Evolutionary conservation across 1,140 invertebrate genomes (phyloP).

Genomic region (Vanessa atalanta): DNA sequence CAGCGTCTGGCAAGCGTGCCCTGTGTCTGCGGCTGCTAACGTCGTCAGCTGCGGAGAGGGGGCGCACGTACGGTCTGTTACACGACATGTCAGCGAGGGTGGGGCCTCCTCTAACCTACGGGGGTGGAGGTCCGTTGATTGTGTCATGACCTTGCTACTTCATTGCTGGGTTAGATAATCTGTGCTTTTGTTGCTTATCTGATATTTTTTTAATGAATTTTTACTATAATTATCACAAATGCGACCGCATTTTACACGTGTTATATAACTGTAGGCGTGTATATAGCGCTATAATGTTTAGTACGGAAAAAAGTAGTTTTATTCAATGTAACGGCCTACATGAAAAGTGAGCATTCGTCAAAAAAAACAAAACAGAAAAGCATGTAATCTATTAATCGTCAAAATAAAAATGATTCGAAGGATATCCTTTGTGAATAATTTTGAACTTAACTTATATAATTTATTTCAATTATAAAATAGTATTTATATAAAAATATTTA

Average conservation of each 20-base stretch:
- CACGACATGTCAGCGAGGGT: conserved; percentile 73
- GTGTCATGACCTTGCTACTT: conserved; percentile 61
- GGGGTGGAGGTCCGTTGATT: conserved; percentile 66
- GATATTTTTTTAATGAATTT: not conserved
- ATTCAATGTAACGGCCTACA: no score
- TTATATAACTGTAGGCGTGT: no score
- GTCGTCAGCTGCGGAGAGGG: conserved; percentile 63
- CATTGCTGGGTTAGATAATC: conserved; percentile 43
- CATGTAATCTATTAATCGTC: no score
- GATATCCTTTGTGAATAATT: no score
- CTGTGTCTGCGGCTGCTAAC: conserved; percentile 76
- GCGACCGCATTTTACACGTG: not conserved
- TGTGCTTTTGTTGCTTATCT: not conserved
- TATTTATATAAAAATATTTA: not conserved
- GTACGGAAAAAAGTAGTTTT: no score
- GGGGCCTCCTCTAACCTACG: conserved; percentile 56
- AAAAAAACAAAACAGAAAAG: no score
- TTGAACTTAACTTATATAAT: no score
- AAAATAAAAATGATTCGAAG: no score
- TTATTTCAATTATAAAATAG: no score
- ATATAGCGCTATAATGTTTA: no score
- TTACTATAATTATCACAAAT: no score
- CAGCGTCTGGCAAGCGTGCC: conserved; percentile 67
- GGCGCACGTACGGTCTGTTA: conserved; percentile 71
- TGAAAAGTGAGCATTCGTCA: no score